A percentile compares a stretch with the other conserved stretches of the same genome.
phyloP scores from a whole-genome alignment of 1,140 invertebrate species.

The Caenorhabditis briggsae region DNA sequence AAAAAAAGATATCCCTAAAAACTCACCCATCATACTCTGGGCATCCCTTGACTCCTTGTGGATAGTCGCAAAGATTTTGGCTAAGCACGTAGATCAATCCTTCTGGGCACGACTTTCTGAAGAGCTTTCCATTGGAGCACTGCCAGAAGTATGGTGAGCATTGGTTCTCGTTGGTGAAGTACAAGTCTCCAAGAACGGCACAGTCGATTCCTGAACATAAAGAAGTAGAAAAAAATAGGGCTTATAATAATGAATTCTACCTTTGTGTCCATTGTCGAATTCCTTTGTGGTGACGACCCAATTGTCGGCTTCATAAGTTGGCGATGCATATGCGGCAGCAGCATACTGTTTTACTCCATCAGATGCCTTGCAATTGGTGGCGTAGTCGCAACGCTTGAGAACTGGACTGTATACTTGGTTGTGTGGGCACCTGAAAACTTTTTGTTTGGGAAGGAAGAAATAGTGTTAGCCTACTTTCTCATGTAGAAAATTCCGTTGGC shows the following conservation, averaged over 20 bases:
- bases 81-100: not conserved
- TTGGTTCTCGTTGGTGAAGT: conserved; percentile 1
- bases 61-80: conserved; percentile 16
- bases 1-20: not conserved
- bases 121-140: conserved; percentile 21
- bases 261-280: conserved; percentile 37
- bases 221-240: not conserved
- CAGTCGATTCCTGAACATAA: conserved; percentile 6
- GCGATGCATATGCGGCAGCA: conserved; percentile 10
- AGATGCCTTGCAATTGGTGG: not conserved
- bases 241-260: too few species aligned
- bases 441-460: not conserved
- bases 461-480: not conserved
- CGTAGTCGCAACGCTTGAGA: conserved; percentile 27
- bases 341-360: not conserved
- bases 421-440: not conserved
- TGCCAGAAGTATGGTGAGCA: conserved; percentile 30
- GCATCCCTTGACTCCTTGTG: conserved; percentile 14
- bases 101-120: conserved; percentile 37
- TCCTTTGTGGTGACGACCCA: conserved; percentile 19
- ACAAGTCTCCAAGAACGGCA: not conserved
- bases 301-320: conserved; percentile 22
- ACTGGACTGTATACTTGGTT: conserved; percentile 5
- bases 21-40: conserved; percentile 22
- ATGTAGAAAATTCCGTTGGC: conserved; percentile 1